Evolutionary conservation across 1,140 invertebrate species (phyloP).

Genomic region (Apis florea): DNA sequence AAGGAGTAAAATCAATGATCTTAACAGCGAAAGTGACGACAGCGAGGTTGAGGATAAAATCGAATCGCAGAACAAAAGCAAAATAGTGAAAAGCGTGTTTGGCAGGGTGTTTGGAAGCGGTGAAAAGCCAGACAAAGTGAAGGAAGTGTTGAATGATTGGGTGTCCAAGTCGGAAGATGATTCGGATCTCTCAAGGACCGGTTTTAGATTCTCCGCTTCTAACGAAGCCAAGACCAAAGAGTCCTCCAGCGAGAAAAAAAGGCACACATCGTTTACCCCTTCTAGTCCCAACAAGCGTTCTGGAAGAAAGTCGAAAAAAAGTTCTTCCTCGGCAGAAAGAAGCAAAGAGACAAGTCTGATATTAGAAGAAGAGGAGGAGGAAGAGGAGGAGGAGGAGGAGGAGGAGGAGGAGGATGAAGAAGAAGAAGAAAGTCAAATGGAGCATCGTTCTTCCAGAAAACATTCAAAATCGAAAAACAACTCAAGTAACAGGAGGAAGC

Average conservation of each 20-base stretch:
- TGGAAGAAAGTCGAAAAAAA: conserved; percentile 33
- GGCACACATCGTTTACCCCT: neutral
- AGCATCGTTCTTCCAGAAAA: conserved; percentile 3
- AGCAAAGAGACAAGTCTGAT: neutral
- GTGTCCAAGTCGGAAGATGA: conserved; percentile 74
- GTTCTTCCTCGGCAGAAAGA: conserved; percentile 21
- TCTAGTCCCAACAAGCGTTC: conserved; percentile 21
- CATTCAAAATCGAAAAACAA: conserved; percentile 42
- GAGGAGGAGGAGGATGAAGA: too few species aligned
- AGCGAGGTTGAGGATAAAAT: conserved; percentile 62
- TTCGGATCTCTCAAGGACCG: conserved; percentile 53
- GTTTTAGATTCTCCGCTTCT: conserved; percentile 6
- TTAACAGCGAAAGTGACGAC: conserved; percentile 62
- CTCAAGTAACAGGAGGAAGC: conserved; percentile 30
- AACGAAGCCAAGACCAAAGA: conserved; percentile 19
- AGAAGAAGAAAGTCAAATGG: neutral
- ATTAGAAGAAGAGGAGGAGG: neutral
- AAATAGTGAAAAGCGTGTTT: conserved; percentile 77
- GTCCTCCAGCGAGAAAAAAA: conserved; percentile 22
- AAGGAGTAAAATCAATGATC: conserved; percentile 34
- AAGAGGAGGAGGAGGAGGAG: too few species aligned
- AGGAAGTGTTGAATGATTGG: conserved; percentile 78
- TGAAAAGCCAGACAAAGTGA: conserved; percentile 75
- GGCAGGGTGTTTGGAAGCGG: conserved; percentile 72
- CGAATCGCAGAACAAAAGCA: conserved; percentile 71